Evolutionary conservation across 2,113 vertebrate genomes (phyloP).

Genomic region (Lophochroa leadbeateri): DNA sequence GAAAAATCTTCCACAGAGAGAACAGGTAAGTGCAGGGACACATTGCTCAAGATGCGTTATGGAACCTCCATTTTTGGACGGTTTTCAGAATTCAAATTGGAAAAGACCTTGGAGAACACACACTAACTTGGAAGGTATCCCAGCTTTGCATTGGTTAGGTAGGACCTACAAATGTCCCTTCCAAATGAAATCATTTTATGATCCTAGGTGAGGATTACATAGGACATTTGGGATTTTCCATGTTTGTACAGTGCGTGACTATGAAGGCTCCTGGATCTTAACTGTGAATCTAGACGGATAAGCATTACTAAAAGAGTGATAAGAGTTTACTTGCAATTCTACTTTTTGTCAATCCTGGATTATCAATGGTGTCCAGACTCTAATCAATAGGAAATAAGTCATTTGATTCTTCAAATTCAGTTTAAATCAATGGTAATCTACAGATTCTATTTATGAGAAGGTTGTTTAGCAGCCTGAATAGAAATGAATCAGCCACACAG

Average conservation of each 20-base stretch:
- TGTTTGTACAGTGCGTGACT: neutral
- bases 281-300: neutral
- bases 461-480: neutral
- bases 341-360: neutral
- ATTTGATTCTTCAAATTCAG: constrained; percentile 13
- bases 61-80: neutral
- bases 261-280: neutral
- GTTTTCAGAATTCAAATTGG: neutral
- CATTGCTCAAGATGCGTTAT: neutral
- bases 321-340: neutral
- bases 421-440: neutral
- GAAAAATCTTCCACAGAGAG: neutral
- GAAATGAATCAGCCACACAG: rapidly evolving
- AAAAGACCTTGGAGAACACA: neutral
- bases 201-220: neutral
- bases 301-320: neutral
- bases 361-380: neutral
- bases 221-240: rapidly evolving
- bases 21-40: neutral
- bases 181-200: neutral
- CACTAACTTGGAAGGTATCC: neutral
- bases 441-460: neutral
- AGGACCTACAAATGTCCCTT: neutral
- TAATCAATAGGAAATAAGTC: neutral
- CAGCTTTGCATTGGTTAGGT: neutral